Evolutionary conservation across 2,113 vertebrate genomes (phyloP).

Genomic region (Tamias sibiricus): DNA sequence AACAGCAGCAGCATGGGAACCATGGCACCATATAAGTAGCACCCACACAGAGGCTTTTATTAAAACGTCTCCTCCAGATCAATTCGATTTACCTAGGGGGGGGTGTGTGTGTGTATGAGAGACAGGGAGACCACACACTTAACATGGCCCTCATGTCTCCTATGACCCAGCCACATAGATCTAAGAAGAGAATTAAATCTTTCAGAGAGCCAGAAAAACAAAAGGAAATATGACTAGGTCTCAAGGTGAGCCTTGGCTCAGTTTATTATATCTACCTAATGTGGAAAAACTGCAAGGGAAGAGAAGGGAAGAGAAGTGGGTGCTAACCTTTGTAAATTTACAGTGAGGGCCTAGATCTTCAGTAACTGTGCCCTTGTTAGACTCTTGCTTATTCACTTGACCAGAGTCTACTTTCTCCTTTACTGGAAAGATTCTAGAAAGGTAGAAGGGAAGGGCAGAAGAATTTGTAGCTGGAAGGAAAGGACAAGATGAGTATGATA

Average conservation of each 20-base stretch:
- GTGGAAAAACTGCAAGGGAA: background rate
- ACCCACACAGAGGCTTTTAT: background rate
- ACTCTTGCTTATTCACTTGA: background rate
- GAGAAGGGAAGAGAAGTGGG: background rate
- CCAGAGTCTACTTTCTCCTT: background rate
- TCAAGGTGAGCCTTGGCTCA: background rate
- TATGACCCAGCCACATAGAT: background rate
- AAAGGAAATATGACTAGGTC: background rate
- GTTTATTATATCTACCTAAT: background rate
- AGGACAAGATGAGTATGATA: background rate
- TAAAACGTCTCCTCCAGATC: background rate
- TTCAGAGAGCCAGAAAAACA: background rate
- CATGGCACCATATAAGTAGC: background rate
- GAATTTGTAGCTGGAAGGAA: background rate
- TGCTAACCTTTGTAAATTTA: background rate
- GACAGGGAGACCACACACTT: background rate
- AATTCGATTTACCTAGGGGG: background rate
- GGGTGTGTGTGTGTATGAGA: background rate
- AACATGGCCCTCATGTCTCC: background rate
- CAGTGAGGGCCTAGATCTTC: background rate
- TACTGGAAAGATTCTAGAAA: background rate
- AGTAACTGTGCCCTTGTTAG: background rate
- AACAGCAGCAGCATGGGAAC: background rate
- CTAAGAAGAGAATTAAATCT: slow-evolving; percentile 6
- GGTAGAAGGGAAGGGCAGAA: background rate